Evolutionary conservation across 2,113 vertebrate species (phyloP).

Genomic region (Campylomormyrus numenius): DNA sequence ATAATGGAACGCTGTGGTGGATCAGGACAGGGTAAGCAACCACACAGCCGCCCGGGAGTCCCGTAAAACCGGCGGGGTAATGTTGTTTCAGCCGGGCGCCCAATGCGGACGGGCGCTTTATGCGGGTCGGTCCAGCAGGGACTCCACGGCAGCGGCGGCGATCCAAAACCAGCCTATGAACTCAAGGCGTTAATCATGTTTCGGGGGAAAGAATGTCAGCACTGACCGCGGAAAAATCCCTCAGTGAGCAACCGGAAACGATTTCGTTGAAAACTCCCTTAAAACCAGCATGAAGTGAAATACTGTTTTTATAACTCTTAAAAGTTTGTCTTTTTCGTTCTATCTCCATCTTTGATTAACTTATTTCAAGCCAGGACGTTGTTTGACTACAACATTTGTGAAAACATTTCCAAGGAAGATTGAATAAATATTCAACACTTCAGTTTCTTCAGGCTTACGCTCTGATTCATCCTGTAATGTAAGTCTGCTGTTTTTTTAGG

Average conservation of each 20-base stretch:
- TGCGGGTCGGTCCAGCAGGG: not conserved
- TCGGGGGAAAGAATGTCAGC: not conserved
- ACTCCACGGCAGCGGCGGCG: not conserved
- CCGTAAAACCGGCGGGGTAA: not conserved
- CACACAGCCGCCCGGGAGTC: not conserved
- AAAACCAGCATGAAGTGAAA: not conserved
- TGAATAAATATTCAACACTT: not conserved
- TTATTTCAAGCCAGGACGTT: not conserved
- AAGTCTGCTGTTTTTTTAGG: not conserved
- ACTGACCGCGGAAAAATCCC: not conserved
- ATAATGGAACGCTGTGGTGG: slow-evolving; percentile 7
- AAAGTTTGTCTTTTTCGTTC: not conserved
- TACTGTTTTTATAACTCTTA: not conserved
- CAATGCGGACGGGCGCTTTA: not conserved
- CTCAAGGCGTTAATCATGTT: not conserved
- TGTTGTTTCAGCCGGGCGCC: not conserved
- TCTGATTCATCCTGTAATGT: not conserved
- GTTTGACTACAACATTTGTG: not conserved
- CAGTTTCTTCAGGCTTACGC: not conserved
- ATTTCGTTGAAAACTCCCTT: not conserved
- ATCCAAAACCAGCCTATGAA: not conserved
- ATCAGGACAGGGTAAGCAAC: not conserved
- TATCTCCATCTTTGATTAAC: not conserved
- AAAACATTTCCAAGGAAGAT: not conserved
- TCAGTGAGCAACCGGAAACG: not conserved